phyloP scores from a whole-genome alignment of 2,797 vertebrate species.

The Phyllotis vaccarum region DNA sequence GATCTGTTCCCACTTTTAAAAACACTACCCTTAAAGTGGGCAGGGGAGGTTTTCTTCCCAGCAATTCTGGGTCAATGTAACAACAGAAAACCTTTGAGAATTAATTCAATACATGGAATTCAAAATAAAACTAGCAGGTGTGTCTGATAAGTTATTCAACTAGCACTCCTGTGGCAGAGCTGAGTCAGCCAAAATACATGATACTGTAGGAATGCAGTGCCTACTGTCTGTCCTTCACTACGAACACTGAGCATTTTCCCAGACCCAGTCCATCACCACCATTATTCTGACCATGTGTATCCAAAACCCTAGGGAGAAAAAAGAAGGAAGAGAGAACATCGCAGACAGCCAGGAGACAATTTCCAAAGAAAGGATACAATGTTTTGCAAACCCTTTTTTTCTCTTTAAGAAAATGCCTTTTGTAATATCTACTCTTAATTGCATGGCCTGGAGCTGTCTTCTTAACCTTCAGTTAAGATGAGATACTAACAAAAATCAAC shows the following conservation, averaged over 20 bases:
- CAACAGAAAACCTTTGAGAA: slow-evolving; percentile 14
- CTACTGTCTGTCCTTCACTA: not conserved
- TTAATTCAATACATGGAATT: not conserved
- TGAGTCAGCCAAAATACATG: not conserved
- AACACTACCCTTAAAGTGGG: not conserved
- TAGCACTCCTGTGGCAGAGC: not conserved
- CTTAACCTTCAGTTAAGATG: not conserved
- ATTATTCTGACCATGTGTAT: not conserved
- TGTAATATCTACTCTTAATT: not conserved
- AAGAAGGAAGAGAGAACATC: not conserved
- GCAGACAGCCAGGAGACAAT: not conserved
- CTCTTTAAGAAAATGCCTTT: slow-evolving; percentile 7
- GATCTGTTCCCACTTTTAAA: not conserved
- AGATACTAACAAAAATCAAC: slow-evolving; percentile 6
- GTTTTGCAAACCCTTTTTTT: not conserved
- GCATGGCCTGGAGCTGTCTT: slow-evolving; percentile 1
- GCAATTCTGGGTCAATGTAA: not conserved
- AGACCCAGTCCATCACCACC: not conserved
- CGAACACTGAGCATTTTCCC: not conserved
- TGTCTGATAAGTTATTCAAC: not conserved
- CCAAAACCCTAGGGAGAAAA: not conserved
- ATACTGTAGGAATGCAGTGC: not conserved
- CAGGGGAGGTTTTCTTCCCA: not conserved
- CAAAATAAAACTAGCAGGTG: not conserved
- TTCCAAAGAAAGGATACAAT: slow-evolving; percentile 8